phyloP scores from a whole-genome alignment of 2,888 invertebrate species.

The Aricia artaxerxes region DNA sequence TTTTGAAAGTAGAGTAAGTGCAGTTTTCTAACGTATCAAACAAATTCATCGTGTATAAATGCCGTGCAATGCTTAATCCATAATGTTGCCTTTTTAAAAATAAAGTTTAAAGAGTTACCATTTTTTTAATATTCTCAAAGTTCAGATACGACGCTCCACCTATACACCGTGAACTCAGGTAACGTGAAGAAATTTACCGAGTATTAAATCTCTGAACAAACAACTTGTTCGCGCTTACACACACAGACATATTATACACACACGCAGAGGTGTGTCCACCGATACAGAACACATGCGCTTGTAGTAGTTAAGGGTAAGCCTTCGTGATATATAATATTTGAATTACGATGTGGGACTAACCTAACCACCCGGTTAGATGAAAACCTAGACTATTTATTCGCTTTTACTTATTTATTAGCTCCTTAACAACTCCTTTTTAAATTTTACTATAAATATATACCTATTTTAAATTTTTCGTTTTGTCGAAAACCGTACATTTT shows the following conservation, averaged over 20 bases:
- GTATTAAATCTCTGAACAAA: conserved; percentile 80
- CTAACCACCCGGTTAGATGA: not conserved
- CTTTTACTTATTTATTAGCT: too few relatives aligned
- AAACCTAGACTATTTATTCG: too few relatives aligned
- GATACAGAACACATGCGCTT: not conserved
- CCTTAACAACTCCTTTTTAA: too few relatives aligned
- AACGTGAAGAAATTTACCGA: conserved; percentile 77
- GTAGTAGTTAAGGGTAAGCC: conserved; percentile 26
- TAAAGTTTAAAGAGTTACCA: too few relatives aligned
- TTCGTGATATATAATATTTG: not conserved
- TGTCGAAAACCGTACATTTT: too few relatives aligned
- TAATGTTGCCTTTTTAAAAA: too few relatives aligned
- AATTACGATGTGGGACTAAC: not conserved
- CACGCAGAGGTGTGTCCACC: conserved; percentile 32
- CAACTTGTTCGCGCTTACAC: conserved; percentile 77
- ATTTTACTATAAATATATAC: too few relatives aligned
- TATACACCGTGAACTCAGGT: conserved; percentile 54
- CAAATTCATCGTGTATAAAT: too few relatives aligned
- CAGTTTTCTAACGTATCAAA: too few relatives aligned
- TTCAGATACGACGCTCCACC: conserved; percentile 49
- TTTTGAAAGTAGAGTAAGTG: too few relatives aligned
- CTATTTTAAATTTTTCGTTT: too few relatives aligned
- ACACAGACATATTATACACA: conserved; percentile 45
- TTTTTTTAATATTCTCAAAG: conserved; percentile 35
- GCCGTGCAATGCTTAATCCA: too few relatives aligned